Evolutionary conservation across 2,113 vertebrate genomes (phyloP).

Genomic region (Petromus typicus): DNA sequence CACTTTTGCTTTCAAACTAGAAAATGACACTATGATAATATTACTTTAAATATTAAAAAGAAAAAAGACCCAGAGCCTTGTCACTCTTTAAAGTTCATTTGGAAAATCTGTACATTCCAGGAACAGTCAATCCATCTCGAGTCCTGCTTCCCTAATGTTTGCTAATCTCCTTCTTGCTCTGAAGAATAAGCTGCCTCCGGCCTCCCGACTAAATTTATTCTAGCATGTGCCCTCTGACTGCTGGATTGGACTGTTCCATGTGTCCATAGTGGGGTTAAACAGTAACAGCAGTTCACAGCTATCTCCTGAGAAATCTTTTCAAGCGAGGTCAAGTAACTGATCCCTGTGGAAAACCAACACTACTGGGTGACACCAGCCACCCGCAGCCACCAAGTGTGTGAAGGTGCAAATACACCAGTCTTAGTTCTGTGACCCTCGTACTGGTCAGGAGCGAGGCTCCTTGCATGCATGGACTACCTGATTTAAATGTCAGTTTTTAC

Average conservation of each 20-base stretch:
- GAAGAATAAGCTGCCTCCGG: not conserved
- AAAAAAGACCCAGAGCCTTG: not conserved
- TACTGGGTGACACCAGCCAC: not conserved
- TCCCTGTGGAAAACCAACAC: not conserved
- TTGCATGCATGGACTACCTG: not conserved
- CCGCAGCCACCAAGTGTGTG: not conserved
- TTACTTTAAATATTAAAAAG: too few relatives aligned
- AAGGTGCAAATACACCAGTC: not conserved
- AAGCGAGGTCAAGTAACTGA: slow-evolving; percentile 10
- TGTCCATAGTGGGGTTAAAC: not conserved
- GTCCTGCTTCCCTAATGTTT: not conserved
- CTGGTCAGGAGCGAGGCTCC: not conserved
- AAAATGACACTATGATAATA: not conserved
- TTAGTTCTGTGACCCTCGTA: not conserved
- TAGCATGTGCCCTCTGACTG: not conserved
- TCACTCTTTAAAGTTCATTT: not conserved
- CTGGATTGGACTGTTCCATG: not conserved
- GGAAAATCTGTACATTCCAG: not conserved
- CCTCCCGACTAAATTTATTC: not conserved
- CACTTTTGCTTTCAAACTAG: not conserved
- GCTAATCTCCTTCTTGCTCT: not conserved
- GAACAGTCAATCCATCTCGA: not conserved
- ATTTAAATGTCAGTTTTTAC: not conserved
- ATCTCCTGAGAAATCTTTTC: not conserved
- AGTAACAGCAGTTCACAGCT: not conserved